Percentiles rank a stretch among this genome's conserved stretches.
phyloP scores from a whole-genome alignment of 2,113 vertebrate genomes.

The Pomatostomus ruficeps region DNA sequence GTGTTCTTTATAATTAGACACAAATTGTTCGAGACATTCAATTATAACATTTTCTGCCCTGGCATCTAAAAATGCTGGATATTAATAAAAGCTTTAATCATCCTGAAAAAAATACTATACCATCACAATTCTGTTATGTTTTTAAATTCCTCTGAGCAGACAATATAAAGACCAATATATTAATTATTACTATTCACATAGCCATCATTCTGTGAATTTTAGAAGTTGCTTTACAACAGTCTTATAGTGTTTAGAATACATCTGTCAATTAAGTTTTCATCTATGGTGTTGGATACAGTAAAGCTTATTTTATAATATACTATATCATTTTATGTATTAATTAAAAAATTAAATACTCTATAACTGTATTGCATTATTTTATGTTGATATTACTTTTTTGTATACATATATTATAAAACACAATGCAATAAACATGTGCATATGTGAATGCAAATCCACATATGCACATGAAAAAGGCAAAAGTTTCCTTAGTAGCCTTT shows the following conservation, averaged over 20 bases:
- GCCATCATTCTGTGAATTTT: background rate
- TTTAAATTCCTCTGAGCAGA: background rate
- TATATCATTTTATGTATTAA: background rate
- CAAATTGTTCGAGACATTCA: background rate
- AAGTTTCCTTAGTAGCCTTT: background rate
- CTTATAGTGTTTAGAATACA: background rate
- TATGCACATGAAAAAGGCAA: background rate
- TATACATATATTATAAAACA: background rate
- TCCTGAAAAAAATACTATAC: background rate
- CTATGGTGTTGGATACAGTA: background rate
- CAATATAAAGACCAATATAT: background rate
- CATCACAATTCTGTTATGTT: background rate
- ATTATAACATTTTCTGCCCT: background rate
- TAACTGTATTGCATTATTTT: background rate
- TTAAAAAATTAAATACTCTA: background rate
- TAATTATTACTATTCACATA: background rate
- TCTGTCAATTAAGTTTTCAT: background rate
- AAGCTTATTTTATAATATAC: background rate
- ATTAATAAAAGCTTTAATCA: slow-evolving; percentile 26
- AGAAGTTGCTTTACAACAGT: background rate
- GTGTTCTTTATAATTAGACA: slow-evolving; percentile 18
- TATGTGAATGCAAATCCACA: background rate
- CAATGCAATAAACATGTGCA: background rate
- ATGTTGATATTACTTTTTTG: background rate
- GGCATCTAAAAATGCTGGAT: background rate